A percentile compares a stretch with the other conserved stretches of the same genome.
These are phyloP conservation scores for Otis tarda DNA, from an alignment of 2,113 vertebrate species.

Conservation along the genomic window DNA sequence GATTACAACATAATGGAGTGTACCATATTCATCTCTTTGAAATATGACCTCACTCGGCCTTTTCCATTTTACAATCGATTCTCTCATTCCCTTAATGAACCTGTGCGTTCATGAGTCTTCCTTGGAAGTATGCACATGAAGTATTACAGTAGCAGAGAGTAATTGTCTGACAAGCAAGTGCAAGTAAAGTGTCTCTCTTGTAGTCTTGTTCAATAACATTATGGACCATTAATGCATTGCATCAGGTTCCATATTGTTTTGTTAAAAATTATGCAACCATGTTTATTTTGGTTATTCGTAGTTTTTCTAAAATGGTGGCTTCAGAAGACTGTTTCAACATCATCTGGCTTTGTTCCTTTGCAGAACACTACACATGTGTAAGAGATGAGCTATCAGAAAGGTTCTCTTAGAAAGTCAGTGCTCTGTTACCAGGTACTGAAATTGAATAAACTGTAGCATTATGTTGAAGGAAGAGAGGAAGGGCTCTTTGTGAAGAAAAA, in stretches of 20 bases:
- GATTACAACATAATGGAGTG: constrained; percentile 89
- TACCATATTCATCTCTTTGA: constrained; percentile 84
- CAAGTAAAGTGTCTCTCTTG: constrained; percentile 80
- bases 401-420: background rate
- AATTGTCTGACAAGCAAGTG: constrained; percentile 81
- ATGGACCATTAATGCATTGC: constrained; percentile 78
- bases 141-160: constrained; percentile 78
- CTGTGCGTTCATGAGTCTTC: constrained; percentile 78
- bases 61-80: constrained; percentile 86
- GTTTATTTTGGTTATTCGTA: constrained; percentile 12
- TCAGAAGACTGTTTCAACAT: background rate
- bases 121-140: constrained; percentile 80
- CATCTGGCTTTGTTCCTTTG: background rate
- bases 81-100: constrained; percentile 86
- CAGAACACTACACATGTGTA: background rate
- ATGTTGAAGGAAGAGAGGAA: background rate
- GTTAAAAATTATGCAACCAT: constrained; percentile 59
- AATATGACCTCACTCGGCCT: constrained; percentile 83
- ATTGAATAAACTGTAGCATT: background rate
- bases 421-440: background rate
- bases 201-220: constrained; percentile 83
- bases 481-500: background rate
- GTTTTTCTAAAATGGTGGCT: constrained; percentile 31
- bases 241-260: constrained; percentile 65
- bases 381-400: background rate